phyloP scores from a whole-genome alignment of 2,113 vertebrate species.

The Athene noctua region DNA sequence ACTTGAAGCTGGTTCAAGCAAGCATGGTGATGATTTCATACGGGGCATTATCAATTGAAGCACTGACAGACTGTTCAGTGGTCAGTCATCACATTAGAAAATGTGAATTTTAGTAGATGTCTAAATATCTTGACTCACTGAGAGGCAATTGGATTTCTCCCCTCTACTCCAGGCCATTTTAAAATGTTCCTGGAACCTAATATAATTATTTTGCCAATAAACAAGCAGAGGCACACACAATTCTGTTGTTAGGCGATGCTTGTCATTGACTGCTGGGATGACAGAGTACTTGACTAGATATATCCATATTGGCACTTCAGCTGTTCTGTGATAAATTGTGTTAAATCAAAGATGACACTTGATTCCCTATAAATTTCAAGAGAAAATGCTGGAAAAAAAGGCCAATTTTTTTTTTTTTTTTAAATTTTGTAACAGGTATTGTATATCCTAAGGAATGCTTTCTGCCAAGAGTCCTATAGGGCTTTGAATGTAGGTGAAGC shows the following conservation, averaged over 20 bases:
- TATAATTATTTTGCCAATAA: slow-evolving; percentile 18
- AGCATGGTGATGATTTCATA: not conserved
- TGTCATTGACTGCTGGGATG: not conserved
- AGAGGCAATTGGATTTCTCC: not conserved
- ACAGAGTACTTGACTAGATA: not conserved
- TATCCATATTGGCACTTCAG: not conserved
- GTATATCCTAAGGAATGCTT: not conserved
- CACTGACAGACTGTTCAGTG: not conserved
- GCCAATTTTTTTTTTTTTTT: not conserved
- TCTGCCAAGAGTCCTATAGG: not conserved
- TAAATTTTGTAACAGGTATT: not conserved
- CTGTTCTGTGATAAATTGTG: not conserved
- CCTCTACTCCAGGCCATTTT: not conserved
- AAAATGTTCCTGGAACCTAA: not conserved
- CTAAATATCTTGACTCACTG: not conserved
- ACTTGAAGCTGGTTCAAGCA: not conserved
- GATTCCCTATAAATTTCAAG: not conserved
- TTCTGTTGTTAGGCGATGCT: not conserved
- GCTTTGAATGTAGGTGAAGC: not conserved
- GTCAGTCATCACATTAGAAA: slow-evolving; percentile 28
- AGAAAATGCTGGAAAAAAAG: not conserved
- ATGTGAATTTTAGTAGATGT: not conserved
- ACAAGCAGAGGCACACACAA: not conserved
- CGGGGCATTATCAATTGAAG: not conserved
- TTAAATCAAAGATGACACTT: not conserved